Base-by-base conservation (phyloP, 2,888 invertebrate species). In the Stenichneumon culpator region DNA sequence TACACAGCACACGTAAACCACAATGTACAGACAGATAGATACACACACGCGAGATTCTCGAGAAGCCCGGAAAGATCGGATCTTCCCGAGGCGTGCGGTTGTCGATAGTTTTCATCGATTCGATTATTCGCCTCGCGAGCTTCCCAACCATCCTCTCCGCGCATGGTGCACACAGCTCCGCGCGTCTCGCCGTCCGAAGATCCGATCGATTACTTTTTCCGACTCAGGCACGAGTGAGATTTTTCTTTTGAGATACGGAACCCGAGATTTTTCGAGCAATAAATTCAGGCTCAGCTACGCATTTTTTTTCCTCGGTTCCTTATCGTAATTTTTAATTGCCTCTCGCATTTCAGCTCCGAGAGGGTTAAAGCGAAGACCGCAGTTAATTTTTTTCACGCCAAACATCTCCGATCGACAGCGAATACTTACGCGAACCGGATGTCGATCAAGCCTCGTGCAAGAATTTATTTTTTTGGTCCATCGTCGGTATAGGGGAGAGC, bases 21-120 rank as follows among this genome's bases (percentile, higher is more conserved):
- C 57, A 57, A 47, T 63, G 7, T 72, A 14, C 36, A 63, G 63
- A 7, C n/a, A n/a, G 6, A 77, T 39, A 14, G 44, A 65, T 70
- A 69, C 32, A 32, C 60, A 54, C 72, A 68, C 67, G 16, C 22
- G 57, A 57, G 78, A 78, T 77, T 54, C 57, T 78, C 63, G 72
- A 44, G 72, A 82, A 77, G 77, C 82, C 78, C 82, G 82, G 77
- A 82, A 82, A 82, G 77, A 82, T 78, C 78, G 67, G 54, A 82
- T 82, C 77, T 75, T 57, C 74, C 14, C 39, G 63, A 39, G 52
- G 19, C 36, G 75, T 47, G 54, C 65, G 72, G 19, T 82, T 63
- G 77, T 82, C 77, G 77, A 82, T 82, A 72, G 72, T 82, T 82
- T 78, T 78, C 82, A 82, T 68, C 82, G 78, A 82, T 72, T 77